These are phyloP conservation scores for Drosophila sordidula DNA, from an alignment of 2,888 invertebrate genomes.

Conservation along the genomic window DNA sequence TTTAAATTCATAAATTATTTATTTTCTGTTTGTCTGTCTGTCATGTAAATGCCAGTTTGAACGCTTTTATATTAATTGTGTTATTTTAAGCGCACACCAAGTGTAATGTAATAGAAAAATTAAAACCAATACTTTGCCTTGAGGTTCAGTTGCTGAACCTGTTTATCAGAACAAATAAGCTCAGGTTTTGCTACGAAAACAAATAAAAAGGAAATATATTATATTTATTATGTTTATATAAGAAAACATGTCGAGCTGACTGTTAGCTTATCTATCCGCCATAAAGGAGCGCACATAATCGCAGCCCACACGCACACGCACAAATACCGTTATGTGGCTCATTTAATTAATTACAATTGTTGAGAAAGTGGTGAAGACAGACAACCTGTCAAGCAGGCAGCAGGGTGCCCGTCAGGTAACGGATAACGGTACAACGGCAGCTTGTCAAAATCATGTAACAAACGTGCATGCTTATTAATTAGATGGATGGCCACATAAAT, in stretches of 20 bases:
- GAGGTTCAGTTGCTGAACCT: too few species aligned
- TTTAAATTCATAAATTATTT: background rate
- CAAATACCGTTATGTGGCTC: conserved; percentile 12
- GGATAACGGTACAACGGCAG: conserved; percentile 23
- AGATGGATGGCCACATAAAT: conserved; percentile 58
- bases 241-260: background rate
- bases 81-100: background rate
- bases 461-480: conserved; percentile 62
- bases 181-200: too few species aligned
- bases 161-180: too few species aligned
- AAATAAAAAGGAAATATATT: too few species aligned
- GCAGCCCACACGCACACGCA: background rate
- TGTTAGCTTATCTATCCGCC: background rate
- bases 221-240: too few species aligned
- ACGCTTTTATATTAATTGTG: background rate
- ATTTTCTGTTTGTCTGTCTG: too few species aligned
- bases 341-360: conserved; percentile 62
- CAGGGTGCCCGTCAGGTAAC: conserved; percentile 19
- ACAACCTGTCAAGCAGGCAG: conserved; percentile 37
- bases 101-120: too few species aligned
- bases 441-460: conserved; percentile 21
- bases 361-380: conserved; percentile 39
- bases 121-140: too few species aligned
- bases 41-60: background rate
- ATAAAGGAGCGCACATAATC: background rate